Evolutionary conservation across 2,113 vertebrate species (phyloP).

Genomic region (Pachycephala philippinensis): DNA sequence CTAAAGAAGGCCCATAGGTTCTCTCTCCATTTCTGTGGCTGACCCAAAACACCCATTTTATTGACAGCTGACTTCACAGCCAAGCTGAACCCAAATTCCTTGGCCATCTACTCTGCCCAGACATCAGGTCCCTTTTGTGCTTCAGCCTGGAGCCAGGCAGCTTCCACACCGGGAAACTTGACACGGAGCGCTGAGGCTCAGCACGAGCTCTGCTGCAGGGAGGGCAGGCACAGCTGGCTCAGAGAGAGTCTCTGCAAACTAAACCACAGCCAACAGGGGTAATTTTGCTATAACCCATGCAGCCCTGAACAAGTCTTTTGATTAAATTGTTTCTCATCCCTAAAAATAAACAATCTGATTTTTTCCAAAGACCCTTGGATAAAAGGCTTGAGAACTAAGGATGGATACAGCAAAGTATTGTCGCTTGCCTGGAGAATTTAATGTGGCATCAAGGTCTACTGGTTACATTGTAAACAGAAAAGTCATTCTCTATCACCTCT

Average conservation of each 20-base stretch:
- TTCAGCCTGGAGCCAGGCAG: background rate
- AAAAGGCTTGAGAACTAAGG: background rate
- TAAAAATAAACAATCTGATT: background rate
- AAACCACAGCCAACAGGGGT: background rate
- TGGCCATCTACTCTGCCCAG: background rate
- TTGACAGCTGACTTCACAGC: background rate
- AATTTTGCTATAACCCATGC: background rate
- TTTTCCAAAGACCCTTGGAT: background rate
- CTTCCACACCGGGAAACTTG: fast-evolving
- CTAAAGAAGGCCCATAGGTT: background rate
- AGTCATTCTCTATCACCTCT: background rate
- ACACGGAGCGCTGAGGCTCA: fast-evolving
- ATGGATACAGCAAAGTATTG: background rate
- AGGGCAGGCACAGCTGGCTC: background rate
- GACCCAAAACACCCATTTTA: background rate
- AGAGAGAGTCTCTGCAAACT: background rate
- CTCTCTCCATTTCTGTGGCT: background rate
- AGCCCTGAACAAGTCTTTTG: background rate
- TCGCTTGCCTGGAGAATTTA: background rate
- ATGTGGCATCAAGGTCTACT: background rate
- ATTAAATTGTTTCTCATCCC: background rate
- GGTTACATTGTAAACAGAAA: background rate
- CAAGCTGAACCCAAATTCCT: background rate
- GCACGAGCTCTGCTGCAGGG: background rate
- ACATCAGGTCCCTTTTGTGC: background rate